Evolutionary conservation across 2,113 vertebrate genomes (phyloP), one percentile per base, ranked within the genome.

Genomic region (Phycodurus eques): DNA sequence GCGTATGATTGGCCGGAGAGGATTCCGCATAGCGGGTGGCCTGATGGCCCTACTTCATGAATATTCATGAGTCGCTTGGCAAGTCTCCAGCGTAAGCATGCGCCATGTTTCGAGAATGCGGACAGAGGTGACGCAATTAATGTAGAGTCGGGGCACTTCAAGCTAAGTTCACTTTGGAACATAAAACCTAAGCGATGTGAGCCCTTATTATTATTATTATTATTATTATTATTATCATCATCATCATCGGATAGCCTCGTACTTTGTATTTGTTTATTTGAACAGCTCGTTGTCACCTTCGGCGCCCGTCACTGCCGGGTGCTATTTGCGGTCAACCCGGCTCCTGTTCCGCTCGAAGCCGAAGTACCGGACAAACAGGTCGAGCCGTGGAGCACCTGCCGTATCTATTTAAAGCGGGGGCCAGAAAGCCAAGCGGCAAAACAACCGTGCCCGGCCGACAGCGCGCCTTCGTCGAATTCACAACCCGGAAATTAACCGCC

Each of bases 291-390:
- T 83, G 74, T 72, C 80, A 72, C 2, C 27, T 11, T 2, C 57
- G 47, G 71, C 73, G 76, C 79, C 80, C 83, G 22, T 80, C 85
- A 54, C 57, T 4, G 5, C 39, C 75, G 19, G 39, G 74, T 84
- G 74, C 63, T 83, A 80, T 63, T 81, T n/a, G 56, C 81, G 85
- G 77, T 88, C 78, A 65, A 67, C 63, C 70, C 78, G 82, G 79
- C 20, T 92, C 85, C 17, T 27, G 75, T 89, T 88, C 49, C 80
- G 53, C 12, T 12, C 17, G 68, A 66, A 61, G 71, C 17, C 10
- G 70, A 44, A 56, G 75, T 85, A 84, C 87, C 59, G n/a, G 88
- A 80, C 71, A 66, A 83, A 87, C 91, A 72, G 83, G 92, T 92
- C 82, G n/a, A 65, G 86, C 90, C 90, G 79, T 68, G 2, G 2